These are phyloP conservation scores for Otis tarda DNA, from an alignment of 2,113 vertebrate genomes.

Conservation along the genomic window DNA sequence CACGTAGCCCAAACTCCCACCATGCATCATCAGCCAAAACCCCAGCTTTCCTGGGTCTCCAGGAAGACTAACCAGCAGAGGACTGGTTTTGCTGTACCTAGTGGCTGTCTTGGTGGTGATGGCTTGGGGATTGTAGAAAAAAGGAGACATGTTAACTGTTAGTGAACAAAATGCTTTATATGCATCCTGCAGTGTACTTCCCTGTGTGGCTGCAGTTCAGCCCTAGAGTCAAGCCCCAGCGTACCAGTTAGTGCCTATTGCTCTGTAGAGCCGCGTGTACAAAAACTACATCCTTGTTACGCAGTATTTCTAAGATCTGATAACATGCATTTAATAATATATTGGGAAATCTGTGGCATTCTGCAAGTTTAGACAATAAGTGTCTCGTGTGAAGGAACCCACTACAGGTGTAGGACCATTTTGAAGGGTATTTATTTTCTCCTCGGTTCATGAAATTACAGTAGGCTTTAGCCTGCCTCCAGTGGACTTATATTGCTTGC, in stretches of 20 bases:
- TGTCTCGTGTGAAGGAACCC: not conserved
- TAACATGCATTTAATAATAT: not conserved
- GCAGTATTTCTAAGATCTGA: not conserved
- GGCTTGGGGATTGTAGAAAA: not conserved
- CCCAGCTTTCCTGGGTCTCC: not conserved
- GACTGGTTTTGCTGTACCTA: not conserved
- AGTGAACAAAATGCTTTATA: not conserved
- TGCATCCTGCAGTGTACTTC: not conserved
- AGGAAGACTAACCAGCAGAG: not conserved
- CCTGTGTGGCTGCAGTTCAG: not conserved
- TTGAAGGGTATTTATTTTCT: not conserved
- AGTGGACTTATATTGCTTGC: not conserved
- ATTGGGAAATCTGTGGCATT: not conserved
- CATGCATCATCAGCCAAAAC: not conserved
- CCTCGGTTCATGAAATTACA: not conserved
- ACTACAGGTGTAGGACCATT: not conserved
- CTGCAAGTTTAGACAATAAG: not conserved
- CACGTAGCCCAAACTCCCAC: not conserved
- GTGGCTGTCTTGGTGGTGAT: not conserved
- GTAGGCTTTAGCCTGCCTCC: not conserved
- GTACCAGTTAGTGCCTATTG: not conserved
- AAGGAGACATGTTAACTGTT: not conserved
- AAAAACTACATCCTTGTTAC: not conserved
- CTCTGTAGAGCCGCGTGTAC: not conserved
- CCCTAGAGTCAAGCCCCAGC: not conserved